Evolutionary conservation across 2,797 vertebrate genomes (phyloP), one percentile per base, ranked within the genome.

Genomic region (Hydrophis major): DNA sequence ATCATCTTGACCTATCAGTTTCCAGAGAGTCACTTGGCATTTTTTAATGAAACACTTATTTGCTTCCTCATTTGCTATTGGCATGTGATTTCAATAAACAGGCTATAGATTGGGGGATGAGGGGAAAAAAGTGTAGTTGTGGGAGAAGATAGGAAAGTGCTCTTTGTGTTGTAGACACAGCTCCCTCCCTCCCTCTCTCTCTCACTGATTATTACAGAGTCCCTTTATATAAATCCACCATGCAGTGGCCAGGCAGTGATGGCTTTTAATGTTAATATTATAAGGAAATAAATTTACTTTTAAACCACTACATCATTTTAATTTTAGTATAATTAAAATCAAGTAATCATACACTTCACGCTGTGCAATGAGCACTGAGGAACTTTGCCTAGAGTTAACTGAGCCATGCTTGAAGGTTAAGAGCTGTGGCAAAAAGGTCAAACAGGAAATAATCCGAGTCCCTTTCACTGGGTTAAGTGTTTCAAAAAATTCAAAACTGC

Each of bases 401-500:
- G 47, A 93, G 89, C 89, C 83, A 60, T 90, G 88, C 92, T 94
- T 94, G 92, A 93, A 92, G 94, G 92, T 93, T 93, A 94, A 94
- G 91, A 90, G 92, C 89, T 93, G 50, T 86, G 91, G 92, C 91
- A 57, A 93, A 94, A 94, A 94, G 94, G 94, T 94, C 92, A 90
- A 94, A 94, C 92, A 94, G 94, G 92, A 93, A 94, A 89, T 93
- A 92, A 94, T 92, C 89, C 2, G 27, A 90, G 69, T 93, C 94
- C 89, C 92, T 92, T 90, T 93, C 89, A 90, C 86, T 92, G 91
- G 91, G 90, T 92, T 93, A 93, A 93, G 89, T 92, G 92, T 93
- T 93, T 94, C 86, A 93, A 94, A 94, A 94, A 92, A 92, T 90
- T 92, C 91, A 92, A 90, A 93, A 93, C 86, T 42, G 89, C 86